Conservation (phyloP, 2,797 vertebrate genomes). For the Poecilia velifera region DNA sequence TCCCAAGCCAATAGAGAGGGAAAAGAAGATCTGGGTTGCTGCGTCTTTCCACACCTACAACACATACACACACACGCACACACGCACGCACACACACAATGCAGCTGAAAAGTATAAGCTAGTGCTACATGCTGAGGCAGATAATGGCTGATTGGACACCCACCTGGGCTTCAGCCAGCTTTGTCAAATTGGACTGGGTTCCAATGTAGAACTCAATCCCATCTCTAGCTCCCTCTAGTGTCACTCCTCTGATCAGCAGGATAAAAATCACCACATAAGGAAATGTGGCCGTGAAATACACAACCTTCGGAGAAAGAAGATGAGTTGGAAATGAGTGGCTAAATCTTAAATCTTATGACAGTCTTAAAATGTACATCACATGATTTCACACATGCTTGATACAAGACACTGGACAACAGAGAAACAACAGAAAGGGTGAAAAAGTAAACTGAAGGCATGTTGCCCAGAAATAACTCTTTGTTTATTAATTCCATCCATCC, state of each 20-base stretch:
- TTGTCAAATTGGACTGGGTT: constrained; percentile 88
- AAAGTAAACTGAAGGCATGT: not conserved
- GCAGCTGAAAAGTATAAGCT: not conserved
- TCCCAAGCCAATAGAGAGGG: constrained; percentile 90
- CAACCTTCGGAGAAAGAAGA: constrained; percentile 80
- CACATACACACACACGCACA: not conserved
- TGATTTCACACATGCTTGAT: not conserved
- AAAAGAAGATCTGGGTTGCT: constrained; percentile 94
- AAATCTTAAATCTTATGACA: not conserved
- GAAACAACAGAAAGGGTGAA: not conserved
- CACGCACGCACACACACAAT: not conserved
- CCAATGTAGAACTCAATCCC: constrained; percentile 94
- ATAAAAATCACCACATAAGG: constrained; percentile 89
- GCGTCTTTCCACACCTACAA: constrained; percentile 92
- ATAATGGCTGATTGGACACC: not conserved
- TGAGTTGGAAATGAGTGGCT: not conserved
- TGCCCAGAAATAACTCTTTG: not conserved
- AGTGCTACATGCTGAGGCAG: not conserved
- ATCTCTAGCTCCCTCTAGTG: constrained; percentile 87
- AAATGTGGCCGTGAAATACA: constrained; percentile 94
- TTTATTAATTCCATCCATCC: not conserved
- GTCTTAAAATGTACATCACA: no score
- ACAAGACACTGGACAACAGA: not conserved
- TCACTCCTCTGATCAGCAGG: constrained; percentile 87
- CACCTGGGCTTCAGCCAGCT: constrained; percentile 87